phyloP scores from a whole-genome alignment of 2,797 vertebrate genomes.

The Sus cebifrons region DNA sequence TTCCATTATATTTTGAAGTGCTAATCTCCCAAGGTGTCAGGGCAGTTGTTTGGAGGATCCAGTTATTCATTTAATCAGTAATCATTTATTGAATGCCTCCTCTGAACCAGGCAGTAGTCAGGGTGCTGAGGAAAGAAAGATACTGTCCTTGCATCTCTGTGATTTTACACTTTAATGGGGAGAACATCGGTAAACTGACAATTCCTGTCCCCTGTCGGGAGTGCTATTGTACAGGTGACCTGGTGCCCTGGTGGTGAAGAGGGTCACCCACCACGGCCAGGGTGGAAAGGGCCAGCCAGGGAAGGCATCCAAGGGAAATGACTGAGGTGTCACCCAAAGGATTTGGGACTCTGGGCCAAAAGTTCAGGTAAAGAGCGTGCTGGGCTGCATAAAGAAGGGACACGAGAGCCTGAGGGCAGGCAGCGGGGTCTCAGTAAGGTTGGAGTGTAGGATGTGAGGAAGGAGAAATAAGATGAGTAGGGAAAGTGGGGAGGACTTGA shows the following conservation, averaged over 20 bases:
- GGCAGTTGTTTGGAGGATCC: conserved; percentile 47
- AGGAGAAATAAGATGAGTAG: not conserved
- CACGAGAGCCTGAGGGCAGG: not conserved
- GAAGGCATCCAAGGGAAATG: not conserved
- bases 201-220: not conserved
- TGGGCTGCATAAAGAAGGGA: not conserved
- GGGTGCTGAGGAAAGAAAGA: conserved; percentile 37
- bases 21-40: conserved; percentile 43
- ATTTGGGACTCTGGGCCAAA: conserved; percentile 30
- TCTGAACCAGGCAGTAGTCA: not conserved
- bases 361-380: conserved; percentile 9
- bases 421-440: not conserved
- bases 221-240: not conserved
- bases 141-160: conserved; percentile 5
- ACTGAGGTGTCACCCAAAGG: conserved; percentile 37
- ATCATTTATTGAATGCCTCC: conserved; percentile 41
- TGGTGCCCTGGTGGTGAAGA: not conserved
- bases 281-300: not conserved
- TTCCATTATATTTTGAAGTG: conserved; percentile 55
- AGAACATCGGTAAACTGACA: not conserved
- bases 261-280: not conserved
- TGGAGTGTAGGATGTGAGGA: not conserved
- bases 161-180: conserved; percentile 20
- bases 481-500: conserved; percentile 2
- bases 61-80: conserved; percentile 61